phyloP scores from a whole-genome alignment of 2,113 vertebrate species.

The Lethenteron reissneri region DNA sequence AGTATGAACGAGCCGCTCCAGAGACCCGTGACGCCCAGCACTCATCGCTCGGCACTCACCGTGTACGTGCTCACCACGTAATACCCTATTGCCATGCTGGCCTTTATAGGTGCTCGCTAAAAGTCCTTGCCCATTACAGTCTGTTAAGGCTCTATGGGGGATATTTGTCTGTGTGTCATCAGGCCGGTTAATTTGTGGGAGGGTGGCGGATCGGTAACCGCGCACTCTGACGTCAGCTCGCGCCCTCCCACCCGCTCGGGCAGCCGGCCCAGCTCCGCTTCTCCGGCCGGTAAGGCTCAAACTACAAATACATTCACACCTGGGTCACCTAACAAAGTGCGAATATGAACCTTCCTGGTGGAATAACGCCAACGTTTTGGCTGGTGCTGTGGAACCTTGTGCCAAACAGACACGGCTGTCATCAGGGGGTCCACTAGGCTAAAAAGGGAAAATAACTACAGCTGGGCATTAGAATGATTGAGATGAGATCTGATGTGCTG shows the following conservation, averaged over 20 bases:
- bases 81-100: not conserved
- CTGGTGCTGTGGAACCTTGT: not conserved
- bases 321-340: not conserved
- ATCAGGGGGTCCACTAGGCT: no score
- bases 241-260: constrained; percentile 20
- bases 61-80: constrained; percentile 26
- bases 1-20: constrained; percentile 49
- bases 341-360: not conserved
- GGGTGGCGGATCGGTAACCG: constrained; percentile 16
- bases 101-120: not conserved
- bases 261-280: constrained; percentile 21
- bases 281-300: constrained; percentile 26
- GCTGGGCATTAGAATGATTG: no score
- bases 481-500: no score
- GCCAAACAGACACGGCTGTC: no score
- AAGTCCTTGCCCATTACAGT: not conserved
- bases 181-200: constrained; percentile 18
- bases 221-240: constrained; percentile 14
- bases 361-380: not conserved
- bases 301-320: not conserved
- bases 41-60: constrained; percentile 24
- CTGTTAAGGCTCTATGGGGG: not conserved
- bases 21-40: constrained; percentile 53
- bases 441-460: no score
- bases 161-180: constrained; percentile 11